Conservation (phyloP, 2,888 invertebrate species). For the Boloria selene region DNA sequence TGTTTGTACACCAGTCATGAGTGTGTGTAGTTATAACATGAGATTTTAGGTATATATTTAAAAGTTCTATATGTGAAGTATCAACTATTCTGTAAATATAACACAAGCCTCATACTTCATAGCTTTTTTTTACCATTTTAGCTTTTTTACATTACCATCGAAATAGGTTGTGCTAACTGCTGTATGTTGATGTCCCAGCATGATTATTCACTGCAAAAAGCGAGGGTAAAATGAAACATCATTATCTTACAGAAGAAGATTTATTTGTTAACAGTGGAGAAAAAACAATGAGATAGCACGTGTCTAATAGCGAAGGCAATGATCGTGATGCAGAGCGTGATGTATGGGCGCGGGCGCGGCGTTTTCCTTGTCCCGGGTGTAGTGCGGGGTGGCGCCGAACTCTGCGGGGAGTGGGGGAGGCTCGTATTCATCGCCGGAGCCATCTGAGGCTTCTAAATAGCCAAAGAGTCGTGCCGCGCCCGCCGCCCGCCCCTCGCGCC, state of each 20-base stretch:
- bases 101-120: too few species aligned
- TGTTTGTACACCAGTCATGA: too few species aligned
- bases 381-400: constrained; percentile 50
- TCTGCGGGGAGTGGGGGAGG: constrained; percentile 53
- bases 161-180: too few species aligned
- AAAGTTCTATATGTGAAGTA: too few species aligned
- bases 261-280: constrained; percentile 24
- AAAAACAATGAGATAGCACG: constrained; percentile 22
- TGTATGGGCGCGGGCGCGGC: constrained; percentile 66
- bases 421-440: constrained; percentile 69
- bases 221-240: constrained; percentile 25
- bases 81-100: too few species aligned
- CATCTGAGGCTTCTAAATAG: constrained; percentile 84
- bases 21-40: too few species aligned
- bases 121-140: too few species aligned
- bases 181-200: too few species aligned
- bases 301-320: constrained; percentile 72
- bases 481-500: constrained; percentile 45
- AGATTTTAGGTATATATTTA: too few species aligned
- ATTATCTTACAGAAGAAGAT: constrained; percentile 23
- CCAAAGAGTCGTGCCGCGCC: constrained; percentile 83
- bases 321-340: constrained; percentile 70
- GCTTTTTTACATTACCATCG: too few species aligned
- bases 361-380: constrained; percentile 71
- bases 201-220: too few species aligned